Evolutionary conservation across 2,888 invertebrate genomes (phyloP).

Genomic region (Plemyria rubiginata): DNA sequence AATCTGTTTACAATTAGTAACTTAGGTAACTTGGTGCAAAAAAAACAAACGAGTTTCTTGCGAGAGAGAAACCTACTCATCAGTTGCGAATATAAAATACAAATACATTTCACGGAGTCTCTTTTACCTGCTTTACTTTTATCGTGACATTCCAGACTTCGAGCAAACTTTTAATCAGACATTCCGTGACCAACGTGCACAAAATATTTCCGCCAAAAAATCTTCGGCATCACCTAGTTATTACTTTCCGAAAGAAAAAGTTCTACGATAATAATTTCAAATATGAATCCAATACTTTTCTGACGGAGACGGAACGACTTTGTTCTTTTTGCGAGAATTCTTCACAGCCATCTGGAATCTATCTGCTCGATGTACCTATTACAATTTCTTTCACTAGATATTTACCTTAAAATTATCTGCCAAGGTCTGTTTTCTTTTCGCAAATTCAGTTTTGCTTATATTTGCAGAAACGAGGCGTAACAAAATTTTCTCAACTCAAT

Average conservation of each 20-base stretch:
- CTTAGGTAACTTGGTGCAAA: neutral
- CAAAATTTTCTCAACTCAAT: slow-evolving; percentile 62
- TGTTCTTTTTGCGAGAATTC: slow-evolving; percentile 54
- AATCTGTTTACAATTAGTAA: neutral
- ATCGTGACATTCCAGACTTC: slow-evolving; percentile 19
- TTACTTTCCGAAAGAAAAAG: slow-evolving; percentile 39
- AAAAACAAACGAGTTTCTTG: neutral
- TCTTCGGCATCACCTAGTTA: slow-evolving; percentile 37
- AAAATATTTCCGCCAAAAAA: slow-evolving; percentile 28
- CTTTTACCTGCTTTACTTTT: slow-evolving; percentile 20
- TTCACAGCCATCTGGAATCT: slow-evolving; percentile 63
- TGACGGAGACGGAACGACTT: slow-evolving; percentile 54
- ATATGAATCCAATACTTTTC: slow-evolving; percentile 55
- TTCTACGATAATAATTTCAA: slow-evolving; percentile 43
- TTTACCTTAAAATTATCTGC: slow-evolving; percentile 59
- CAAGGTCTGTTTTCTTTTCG: slow-evolving; percentile 61
- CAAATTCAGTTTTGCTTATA: slow-evolving; percentile 51
- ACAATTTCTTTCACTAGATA: slow-evolving; percentile 58
- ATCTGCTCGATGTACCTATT: slow-evolving; percentile 59
- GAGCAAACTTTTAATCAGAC: slow-evolving; percentile 31
- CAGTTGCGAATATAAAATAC: slow-evolving; percentile 7
- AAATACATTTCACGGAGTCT: slow-evolving; percentile 2
- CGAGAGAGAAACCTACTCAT: slow-evolving; percentile 8
- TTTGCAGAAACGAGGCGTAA: slow-evolving; percentile 65
- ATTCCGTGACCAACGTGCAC: slow-evolving; percentile 34